Base-by-base conservation (phyloP, 1,140 invertebrate genomes). In the Micrasema longulum region DNA sequence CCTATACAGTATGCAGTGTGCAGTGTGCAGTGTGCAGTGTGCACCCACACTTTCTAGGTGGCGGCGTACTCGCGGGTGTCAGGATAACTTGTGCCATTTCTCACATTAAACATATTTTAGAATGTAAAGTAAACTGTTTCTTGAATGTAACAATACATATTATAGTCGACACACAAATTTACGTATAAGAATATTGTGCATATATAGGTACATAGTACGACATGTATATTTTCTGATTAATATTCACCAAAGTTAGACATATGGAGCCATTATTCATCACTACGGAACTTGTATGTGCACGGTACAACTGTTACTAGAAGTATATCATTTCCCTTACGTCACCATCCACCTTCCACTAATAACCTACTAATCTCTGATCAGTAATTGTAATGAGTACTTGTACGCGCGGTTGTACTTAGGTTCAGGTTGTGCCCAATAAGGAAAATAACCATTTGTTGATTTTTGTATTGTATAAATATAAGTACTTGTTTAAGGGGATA, bases 151-250 rank as follows among this genome's bases (percentile, higher is more conserved):
- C 20, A 20, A 60, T 60, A 60, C 18, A 50, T 69, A n/a, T n/a
- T n/a, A 69, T 75, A 75, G 74, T 71, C 35, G 66, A 74, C 43
- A 50, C 65, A 72, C 52, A 66, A 57, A 71, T 69, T 43, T 75
- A 75, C 45, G 26, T 23, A 69, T 75, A 75, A 72, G 70, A 35
- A 69, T 47, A 69, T 65, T 72, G 70, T 72, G 74, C 74, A 66
- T 67, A 65, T 69, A 69, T 71, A 71, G 57, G 68, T 75, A 72
- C 69, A 64, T 71, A 67, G 65, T 68, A 75, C 55, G 45, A 75
- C 62, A 69, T 75, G 74, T 75, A 75, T 75, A 75, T 75, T 75
- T 75, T 75, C 74, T 72, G 74, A 75, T 69, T 63, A 63, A 69
- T 75, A 72, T 75, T 75, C 74, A 75, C 74, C 74, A 75, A 75